Evolutionary conservation across 2,888 invertebrate species (phyloP).

Genomic region (Leptopilina syphax): DNA sequence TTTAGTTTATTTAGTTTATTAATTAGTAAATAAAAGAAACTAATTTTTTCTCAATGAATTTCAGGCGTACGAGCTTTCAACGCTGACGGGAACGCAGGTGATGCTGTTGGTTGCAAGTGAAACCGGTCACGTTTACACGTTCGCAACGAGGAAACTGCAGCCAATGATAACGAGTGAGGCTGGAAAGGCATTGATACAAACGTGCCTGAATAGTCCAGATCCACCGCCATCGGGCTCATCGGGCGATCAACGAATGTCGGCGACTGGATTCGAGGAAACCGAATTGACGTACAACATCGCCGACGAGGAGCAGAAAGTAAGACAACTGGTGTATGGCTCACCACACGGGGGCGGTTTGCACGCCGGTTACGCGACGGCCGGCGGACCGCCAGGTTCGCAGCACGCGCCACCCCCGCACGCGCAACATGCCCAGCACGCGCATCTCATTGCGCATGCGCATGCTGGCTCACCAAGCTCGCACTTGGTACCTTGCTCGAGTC

Average conservation of each 20-base stretch:
- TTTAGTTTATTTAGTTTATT: too few relatives aligned
- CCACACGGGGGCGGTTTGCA: conserved; percentile 83
- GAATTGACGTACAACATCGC: conserved; percentile 97
- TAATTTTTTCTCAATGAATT: conserved; percentile 64
- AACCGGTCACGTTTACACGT: conserved; percentile 99
- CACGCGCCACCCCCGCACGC: conserved; percentile 79
- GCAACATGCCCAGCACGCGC: conserved; percentile 81
- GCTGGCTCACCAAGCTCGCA: conserved; percentile 77
- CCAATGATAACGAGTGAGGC: conserved; percentile 99
- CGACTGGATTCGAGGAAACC: conserved; percentile 98
- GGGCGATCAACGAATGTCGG: conserved; percentile 97
- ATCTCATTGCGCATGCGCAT: conserved; percentile 82
- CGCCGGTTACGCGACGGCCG: conserved; percentile 71
- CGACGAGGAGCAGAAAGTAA: conserved; percentile 98
- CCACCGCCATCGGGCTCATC: conserved; percentile 84
- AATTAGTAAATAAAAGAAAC: too few relatives aligned
- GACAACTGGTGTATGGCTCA: conserved; percentile 92
- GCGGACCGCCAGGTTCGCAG: conserved; percentile 70
- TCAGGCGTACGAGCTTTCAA: conserved; percentile 99
- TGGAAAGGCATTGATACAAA: conserved; percentile 98
- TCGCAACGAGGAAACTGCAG: conserved; percentile 98
- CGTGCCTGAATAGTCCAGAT: conserved; percentile 98
- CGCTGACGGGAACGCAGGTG: conserved; percentile 99
- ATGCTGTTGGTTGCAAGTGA: conserved; percentile 99
- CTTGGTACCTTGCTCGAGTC: conserved; percentile 82